These are phyloP conservation scores for Tupiocoris notatus DNA, from an alignment of 2,888 invertebrate genomes.

Conservation along the genomic window DNA sequence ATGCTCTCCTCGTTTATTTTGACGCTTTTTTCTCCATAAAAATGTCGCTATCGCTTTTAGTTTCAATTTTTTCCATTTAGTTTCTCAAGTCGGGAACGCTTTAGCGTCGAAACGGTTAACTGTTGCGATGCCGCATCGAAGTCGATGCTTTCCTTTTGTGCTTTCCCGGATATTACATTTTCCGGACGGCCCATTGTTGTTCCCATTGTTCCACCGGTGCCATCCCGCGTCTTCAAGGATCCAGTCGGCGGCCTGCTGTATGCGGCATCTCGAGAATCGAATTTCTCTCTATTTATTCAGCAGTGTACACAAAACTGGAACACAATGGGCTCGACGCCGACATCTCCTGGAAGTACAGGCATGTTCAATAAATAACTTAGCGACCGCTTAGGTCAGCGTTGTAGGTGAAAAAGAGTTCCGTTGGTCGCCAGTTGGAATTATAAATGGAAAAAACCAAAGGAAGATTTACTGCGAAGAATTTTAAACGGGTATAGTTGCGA, in stretches of 20 bases:
- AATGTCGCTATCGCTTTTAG: too few relatives aligned
- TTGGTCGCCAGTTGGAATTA: too few relatives aligned
- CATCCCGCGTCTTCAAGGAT: slow-evolving; percentile 7
- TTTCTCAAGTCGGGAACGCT: too few relatives aligned
- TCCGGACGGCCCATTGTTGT: slow-evolving; percentile 8
- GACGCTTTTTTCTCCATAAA: too few relatives aligned
- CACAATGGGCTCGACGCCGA: not conserved
- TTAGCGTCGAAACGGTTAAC: too few relatives aligned
- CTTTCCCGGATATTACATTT: slow-evolving; percentile 32
- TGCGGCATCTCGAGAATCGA: not conserved
- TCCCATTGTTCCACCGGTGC: slow-evolving; percentile 7
- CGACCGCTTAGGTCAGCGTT: too few relatives aligned
- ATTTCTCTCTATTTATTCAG: not conserved
- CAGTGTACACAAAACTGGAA: not conserved
- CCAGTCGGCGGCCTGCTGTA: not conserved
- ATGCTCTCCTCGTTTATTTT: too few relatives aligned
- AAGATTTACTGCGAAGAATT: too few relatives aligned
- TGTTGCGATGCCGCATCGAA: not conserved
- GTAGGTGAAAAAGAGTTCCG: too few relatives aligned
- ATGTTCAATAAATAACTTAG: not conserved
- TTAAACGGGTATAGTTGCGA: too few relatives aligned
- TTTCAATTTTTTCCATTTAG: too few relatives aligned
- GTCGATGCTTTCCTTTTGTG: slow-evolving; percentile 2
- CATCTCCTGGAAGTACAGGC: not conserved
- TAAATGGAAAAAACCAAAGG: too few relatives aligned